Evolutionary conservation across 2,113 vertebrate species (phyloP), one percentile per base, ranked within the genome.

Genomic region (Oncorhynchus masou): DNA sequence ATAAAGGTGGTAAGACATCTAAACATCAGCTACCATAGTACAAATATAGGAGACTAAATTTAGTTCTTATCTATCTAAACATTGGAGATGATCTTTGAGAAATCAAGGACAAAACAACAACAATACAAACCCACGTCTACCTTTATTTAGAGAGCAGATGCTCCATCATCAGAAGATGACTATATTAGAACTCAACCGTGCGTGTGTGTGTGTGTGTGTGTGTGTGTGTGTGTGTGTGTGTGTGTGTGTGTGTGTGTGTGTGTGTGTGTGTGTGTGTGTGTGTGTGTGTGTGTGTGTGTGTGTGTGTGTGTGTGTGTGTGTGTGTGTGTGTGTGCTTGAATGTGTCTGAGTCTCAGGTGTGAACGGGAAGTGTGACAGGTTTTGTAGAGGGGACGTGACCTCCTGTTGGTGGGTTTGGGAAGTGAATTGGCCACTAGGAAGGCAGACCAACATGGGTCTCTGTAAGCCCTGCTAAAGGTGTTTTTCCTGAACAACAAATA

Each of bases 381-480:
- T 70, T 45, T 45, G 8, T 45, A 45, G 39, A 45, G 9, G 39
- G 9, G 39, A 45, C 39, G 2, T 45, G 39, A 45, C 39, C 39
- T 45, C 39, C 39, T 45, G 9, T 45, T 45, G 39, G 39, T 45
- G 8, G 9, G 39, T 15, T 15, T 27, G n/a, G 75, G 74, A 60
- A 81, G 82, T 79, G 86, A 91, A 92, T 88, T 88, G 86, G 83
- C 85, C 85, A 80, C 83, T 24, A 76, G 80, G 78, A 85, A 86
- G 69, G 80, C 84, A 86, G 71, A 79, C 75, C 72, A 70, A 27
- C 70, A 81, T 83, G 86, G 88, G 85, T 79, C 69, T 71, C 24
- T 48, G 70, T 81, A 81, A 88, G 83, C 80, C 79, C 79, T 73
- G 78, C 85, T 86, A 3, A 45, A 45, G 9, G 39, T 45, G 83